Conservation (phyloP, 1,140 invertebrate genomes). For the Temnothorax longispinosus region DNA sequence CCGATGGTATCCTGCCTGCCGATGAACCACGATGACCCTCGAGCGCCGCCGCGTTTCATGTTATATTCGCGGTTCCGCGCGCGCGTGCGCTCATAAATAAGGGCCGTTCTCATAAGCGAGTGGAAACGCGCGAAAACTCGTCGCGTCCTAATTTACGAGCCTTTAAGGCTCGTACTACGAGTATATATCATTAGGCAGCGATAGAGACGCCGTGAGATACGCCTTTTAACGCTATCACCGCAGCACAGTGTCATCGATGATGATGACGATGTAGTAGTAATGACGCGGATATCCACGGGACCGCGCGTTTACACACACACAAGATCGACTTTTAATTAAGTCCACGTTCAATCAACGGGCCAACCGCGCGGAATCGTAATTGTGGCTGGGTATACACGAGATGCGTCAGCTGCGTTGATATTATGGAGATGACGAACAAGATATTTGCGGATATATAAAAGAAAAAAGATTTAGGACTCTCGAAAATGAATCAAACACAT, state of each 20-base stretch:
- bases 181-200: constrained; percentile 62
- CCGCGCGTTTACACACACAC: neutral
- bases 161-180: constrained; percentile 39
- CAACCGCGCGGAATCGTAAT: neutral
- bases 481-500: too few relatives aligned
- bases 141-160: constrained; percentile 66
- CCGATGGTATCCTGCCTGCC: neutral
- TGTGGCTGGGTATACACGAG: neutral
- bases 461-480: too few relatives aligned
- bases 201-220: constrained; percentile 38
- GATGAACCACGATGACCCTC: constrained; percentile 50
- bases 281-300: neutral
- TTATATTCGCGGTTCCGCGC: neutral
- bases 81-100: constrained; percentile 35
- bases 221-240: constrained; percentile 27
- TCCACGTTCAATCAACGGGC: constrained; percentile 31
- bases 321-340: constrained; percentile 66
- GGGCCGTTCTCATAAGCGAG: constrained; percentile 23
- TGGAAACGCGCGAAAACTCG: constrained; percentile 31
- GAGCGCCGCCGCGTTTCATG: constrained; percentile 12
- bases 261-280: neutral
- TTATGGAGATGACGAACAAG: neutral
- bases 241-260: neutral
- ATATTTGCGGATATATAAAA: neutral
- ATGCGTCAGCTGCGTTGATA: neutral